A percentile compares a stretch with the other conserved stretches of the same genome.
phyloP scores from a whole-genome alignment of 30 jellyfish, hydroid and myxozoan species.

The Hydractinia symbiolongicarpus region DNA sequence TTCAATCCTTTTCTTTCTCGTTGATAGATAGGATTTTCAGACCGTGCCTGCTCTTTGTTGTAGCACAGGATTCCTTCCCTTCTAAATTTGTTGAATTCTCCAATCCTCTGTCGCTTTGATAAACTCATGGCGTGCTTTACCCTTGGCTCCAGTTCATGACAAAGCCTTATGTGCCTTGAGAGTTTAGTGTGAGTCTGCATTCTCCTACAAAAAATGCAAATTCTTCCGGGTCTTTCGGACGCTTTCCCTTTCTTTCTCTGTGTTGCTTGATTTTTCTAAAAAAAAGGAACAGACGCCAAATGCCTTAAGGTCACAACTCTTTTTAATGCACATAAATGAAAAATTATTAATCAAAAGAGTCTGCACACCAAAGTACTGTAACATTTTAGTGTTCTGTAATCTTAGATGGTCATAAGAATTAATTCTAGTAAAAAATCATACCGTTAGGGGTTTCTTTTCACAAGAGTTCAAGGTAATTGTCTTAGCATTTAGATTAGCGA shows the following conservation, averaged over 20 bases:
- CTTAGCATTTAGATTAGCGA: no score
- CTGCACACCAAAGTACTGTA: no score
- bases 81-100: constrained; percentile 15
- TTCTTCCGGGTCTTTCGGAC: constrained; percentile 10
- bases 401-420: no score
- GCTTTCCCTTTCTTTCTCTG: not conserved
- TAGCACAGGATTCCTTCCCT: constrained; percentile 13
- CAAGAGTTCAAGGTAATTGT: no score
- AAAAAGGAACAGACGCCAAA: no score
- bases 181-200: not conserved
- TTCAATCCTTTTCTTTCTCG: constrained; percentile 16
- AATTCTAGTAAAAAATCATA: no score
- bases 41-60: constrained; percentile 8
- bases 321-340: no score
- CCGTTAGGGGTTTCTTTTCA: no score
- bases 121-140: constrained; percentile 10
- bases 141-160: constrained; percentile 18
- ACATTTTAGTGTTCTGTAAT: no score
- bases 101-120: not conserved
- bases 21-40: constrained; percentile 21
- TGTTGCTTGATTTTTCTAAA: no score
- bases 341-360: no score
- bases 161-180: constrained; percentile 14
- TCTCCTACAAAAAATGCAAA: constrained; percentile 22
- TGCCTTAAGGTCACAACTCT: no score